phyloP scores from a whole-genome alignment of 2,888 invertebrate species.

The Spisula solida region DNA sequence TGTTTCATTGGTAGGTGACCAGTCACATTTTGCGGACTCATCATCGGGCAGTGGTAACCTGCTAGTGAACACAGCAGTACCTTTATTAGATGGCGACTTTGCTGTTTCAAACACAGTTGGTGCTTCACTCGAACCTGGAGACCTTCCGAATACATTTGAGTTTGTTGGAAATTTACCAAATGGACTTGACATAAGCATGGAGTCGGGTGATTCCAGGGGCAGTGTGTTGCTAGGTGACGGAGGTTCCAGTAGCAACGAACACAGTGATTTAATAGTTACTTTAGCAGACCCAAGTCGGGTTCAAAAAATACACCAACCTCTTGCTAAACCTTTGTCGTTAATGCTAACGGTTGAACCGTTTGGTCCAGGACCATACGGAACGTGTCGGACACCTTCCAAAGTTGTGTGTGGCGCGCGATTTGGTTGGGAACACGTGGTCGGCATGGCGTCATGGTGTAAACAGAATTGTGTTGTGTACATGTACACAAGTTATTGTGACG shows the following conservation, averaged over 20 bases:
- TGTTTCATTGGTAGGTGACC: not conserved
- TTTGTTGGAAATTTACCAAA: not conserved
- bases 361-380: constrained; percentile 63
- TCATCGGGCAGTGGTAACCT: not conserved
- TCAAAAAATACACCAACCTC: not conserved
- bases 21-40: not conserved
- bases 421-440: constrained; percentile 60
- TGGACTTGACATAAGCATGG: not conserved
- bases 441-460: constrained; percentile 62
- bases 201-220: not conserved
- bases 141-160: not conserved
- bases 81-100: not conserved
- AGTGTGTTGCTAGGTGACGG: not conserved
- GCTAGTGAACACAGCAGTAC: not conserved
- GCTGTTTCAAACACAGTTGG: not conserved
- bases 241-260: not conserved
- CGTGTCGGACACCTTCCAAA: constrained; percentile 53
- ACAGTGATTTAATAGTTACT: not conserved
- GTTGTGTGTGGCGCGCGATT: constrained; percentile 59
- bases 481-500: constrained; percentile 67
- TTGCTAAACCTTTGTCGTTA: constrained; percentile 16
- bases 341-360: constrained; percentile 52
- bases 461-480: constrained; percentile 62
- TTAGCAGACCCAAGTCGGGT: not conserved
- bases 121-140: not conserved